Evolutionary conservation across 2,888 invertebrate genomes (phyloP).

Genomic region (Volucella inflata): DNA sequence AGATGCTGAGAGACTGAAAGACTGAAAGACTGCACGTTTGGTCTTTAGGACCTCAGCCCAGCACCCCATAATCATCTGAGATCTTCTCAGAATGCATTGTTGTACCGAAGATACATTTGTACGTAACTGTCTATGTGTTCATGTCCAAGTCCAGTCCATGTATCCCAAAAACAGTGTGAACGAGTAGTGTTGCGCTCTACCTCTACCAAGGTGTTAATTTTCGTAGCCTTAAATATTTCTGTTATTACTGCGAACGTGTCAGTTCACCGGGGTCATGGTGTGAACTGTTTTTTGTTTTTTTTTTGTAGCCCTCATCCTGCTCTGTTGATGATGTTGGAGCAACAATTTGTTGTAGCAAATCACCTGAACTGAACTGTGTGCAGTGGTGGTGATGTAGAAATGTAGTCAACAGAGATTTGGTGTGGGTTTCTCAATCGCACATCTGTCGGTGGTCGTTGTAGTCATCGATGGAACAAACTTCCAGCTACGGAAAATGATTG

Average conservation of each 20-base stretch:
- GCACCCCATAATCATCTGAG: slow-evolving; percentile 59
- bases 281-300: slow-evolving; percentile 38
- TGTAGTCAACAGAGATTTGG: slow-evolving; percentile 31
- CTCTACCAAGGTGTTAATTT: slow-evolving; percentile 83
- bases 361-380: slow-evolving; percentile 46
- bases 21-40: slow-evolving; percentile 54
- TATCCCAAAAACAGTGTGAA: slow-evolving; percentile 44
- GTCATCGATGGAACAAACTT: slow-evolving; percentile 43
- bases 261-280: slow-evolving; percentile 82
- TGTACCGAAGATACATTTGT: slow-evolving; percentile 37
- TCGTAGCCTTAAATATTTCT: slow-evolving; percentile 83
- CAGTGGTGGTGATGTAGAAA: background rate
- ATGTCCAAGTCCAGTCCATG: background rate
- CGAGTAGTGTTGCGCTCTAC: slow-evolving; percentile 8
- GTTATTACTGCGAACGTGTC: slow-evolving; percentile 83
- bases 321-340: slow-evolving; percentile 15
- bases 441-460: too few relatives aligned
- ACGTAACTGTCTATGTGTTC: slow-evolving; percentile 9
- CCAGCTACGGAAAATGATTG: slow-evolving; percentile 60
- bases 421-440: slow-evolving; percentile 72
- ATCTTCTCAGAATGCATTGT: slow-evolving; percentile 72
- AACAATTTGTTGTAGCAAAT: slow-evolving; percentile 74
- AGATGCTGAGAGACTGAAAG: background rate
- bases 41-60: slow-evolving; percentile 57
- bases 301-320: background rate